These are phyloP conservation scores for Drosophila carrolli DNA, from an alignment of 1,140 invertebrate genomes.

Conservation along the genomic window DNA sequence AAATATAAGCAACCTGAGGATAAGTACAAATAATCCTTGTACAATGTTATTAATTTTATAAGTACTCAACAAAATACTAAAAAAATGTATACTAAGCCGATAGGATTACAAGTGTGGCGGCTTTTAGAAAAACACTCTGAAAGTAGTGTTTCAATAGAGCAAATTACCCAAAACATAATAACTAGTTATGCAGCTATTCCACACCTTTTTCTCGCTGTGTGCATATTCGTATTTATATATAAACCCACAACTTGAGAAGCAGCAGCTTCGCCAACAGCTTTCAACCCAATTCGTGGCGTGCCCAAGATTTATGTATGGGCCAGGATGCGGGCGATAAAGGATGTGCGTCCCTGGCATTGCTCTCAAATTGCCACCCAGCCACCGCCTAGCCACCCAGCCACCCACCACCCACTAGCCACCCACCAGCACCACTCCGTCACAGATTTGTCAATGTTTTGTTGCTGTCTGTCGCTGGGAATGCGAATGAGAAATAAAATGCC, in stretches of 20 bases:
- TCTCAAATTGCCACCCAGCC: not conserved
- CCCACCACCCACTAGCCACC: not conserved
- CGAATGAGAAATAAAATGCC: constrained; percentile 66
- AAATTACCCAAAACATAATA: too few species aligned
- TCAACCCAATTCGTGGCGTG: constrained; percentile 63
- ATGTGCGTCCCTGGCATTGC: constrained; percentile 58
- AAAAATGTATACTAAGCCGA: too few species aligned
- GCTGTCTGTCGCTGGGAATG: constrained; percentile 43
- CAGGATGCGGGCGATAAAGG: constrained; percentile 39
- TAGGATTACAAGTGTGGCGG: too few species aligned
- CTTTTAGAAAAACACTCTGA: too few species aligned
- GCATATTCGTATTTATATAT: not conserved
- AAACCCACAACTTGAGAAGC: not conserved
- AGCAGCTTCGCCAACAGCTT: constrained; percentile 50
- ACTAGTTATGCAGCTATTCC: too few species aligned
- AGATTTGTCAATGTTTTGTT: constrained; percentile 63
- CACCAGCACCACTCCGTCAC: constrained; percentile 22
- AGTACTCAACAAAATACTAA: too few species aligned
- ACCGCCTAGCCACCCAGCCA: constrained; percentile 12
- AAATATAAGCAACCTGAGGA: too few species aligned
- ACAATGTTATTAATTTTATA: too few species aligned
- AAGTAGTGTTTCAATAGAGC: too few species aligned
- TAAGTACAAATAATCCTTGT: too few species aligned
- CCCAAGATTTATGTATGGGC: constrained; percentile 61
- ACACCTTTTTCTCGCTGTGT: not conserved